Percentiles rank a stretch among this genome's conserved stretches.
Conservation (phyloP, 23 tunicate genomes). For the Styela clava region DNA sequence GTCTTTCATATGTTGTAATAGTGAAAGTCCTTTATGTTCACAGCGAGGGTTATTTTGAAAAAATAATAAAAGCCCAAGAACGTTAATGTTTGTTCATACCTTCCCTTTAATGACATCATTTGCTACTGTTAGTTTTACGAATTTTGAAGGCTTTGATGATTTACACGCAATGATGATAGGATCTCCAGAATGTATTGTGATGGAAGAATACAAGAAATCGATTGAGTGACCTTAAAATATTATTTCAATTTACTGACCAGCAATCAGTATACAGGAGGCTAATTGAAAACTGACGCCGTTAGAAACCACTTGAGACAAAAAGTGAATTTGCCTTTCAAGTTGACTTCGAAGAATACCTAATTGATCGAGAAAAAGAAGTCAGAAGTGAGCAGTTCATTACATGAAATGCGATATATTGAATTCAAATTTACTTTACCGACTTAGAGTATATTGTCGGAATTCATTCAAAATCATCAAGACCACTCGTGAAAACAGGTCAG, state of each 20-base stretch:
- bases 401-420: too few species aligned
- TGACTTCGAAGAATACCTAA: too few species aligned
- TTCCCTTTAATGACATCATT: neutral
- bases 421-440: too few species aligned
- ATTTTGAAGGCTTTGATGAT: neutral
- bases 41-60: neutral
- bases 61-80: too few species aligned
- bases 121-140: neutral
- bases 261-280: too few species aligned
- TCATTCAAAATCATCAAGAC: too few species aligned
- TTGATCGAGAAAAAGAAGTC: too few species aligned
- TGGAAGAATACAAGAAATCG: neutral
- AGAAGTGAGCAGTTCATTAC: neutral
- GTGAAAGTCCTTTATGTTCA: neutral
- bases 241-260: neutral
- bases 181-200: neutral
- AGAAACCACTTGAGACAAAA: neutral
- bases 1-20: neutral
- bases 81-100: too few species aligned
- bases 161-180: neutral
- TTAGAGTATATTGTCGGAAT: too few species aligned
- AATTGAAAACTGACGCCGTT: neutral
- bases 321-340: too few species aligned
- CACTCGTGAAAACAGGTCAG: too few species aligned
- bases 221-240: neutral